Evolutionary conservation across 37 sponge, comb jelly and placozoan species (phyloP).

Genomic region (Ianthella basta): DNA sequence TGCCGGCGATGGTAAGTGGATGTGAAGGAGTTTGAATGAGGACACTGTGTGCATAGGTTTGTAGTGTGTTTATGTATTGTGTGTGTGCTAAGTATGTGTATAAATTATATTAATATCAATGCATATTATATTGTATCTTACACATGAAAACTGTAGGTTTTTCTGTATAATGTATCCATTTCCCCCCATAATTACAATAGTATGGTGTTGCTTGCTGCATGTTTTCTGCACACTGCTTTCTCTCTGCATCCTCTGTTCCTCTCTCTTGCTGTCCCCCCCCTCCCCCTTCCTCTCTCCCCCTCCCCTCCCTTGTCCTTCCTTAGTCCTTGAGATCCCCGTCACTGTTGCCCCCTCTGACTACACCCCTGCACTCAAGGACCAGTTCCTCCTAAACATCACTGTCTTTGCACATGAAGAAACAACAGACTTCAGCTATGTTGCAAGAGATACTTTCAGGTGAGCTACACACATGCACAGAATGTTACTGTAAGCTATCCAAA

Average conservation of each 20-base stretch:
- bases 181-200: too few species aligned
- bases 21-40: not conserved
- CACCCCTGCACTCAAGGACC: constrained; percentile 28
- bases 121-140: not conserved
- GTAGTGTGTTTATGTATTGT: too few species aligned
- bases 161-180: not conserved
- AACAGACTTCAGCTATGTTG: constrained; percentile 26
- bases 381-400: constrained; percentile 36
- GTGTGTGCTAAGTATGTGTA: too few species aligned
- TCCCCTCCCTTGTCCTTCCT: not conserved
- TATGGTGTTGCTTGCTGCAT: too few species aligned
- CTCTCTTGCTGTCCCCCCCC: too few species aligned
- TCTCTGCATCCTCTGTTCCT: too few species aligned
- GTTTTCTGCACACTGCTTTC: too few species aligned
- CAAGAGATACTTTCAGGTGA: constrained; percentile 16
- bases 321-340: not conserved
- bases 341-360: constrained; percentile 10
- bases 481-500: too few species aligned
- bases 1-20: not conserved
- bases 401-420: constrained; percentile 38
- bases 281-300: too few species aligned
- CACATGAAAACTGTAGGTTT: not conserved
- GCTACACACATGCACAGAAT: too few species aligned
- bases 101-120: not conserved
- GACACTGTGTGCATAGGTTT: too few species aligned